Evolutionary conservation across 53 echinoderm and acorn worm species (phyloP).

Genomic region (Pentamera pediparva): DNA sequence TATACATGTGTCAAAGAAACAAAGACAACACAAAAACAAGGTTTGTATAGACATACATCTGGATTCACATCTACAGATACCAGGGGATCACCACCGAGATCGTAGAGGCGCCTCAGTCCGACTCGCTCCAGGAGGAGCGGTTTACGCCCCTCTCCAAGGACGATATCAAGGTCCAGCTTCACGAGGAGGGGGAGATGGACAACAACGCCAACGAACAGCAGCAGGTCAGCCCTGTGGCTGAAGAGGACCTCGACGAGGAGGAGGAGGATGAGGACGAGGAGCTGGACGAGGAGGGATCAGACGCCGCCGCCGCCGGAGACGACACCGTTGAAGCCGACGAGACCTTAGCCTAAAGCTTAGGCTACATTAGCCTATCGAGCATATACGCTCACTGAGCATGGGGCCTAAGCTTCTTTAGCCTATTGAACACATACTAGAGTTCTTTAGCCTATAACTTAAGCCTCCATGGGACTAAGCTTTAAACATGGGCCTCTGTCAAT

Average conservation of each 20-base stretch:
- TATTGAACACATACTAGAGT: no score
- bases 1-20: not conserved
- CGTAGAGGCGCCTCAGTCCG: slow-evolving; percentile 18
- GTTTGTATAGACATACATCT: not conserved
- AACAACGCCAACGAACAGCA: slow-evolving; percentile 31
- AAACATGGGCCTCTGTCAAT: no score
- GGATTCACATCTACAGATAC: not conserved
- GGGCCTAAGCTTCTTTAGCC: no score
- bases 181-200: slow-evolving; percentile 34
- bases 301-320: slow-evolving; percentile 8
- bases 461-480: no score
- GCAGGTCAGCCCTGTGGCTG: not conserved
- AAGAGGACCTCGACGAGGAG: slow-evolving; percentile 21
- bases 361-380: no score
- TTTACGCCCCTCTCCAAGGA: slow-evolving; percentile 22
- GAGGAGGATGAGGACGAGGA: slow-evolving; percentile 5
- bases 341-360: slow-evolving; percentile 5
- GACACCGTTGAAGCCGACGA: slow-evolving; percentile 30
- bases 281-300: slow-evolving; percentile 13
- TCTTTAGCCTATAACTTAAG: no score
- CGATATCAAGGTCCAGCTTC: slow-evolving; percentile 22
- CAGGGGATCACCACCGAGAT: slow-evolving; percentile 35
- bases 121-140: slow-evolving; percentile 27
- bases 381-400: no score
- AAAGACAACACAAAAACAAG: not conserved